phyloP scores from a whole-genome alignment of 2,888 invertebrate genomes.

The Plebejus anna region DNA sequence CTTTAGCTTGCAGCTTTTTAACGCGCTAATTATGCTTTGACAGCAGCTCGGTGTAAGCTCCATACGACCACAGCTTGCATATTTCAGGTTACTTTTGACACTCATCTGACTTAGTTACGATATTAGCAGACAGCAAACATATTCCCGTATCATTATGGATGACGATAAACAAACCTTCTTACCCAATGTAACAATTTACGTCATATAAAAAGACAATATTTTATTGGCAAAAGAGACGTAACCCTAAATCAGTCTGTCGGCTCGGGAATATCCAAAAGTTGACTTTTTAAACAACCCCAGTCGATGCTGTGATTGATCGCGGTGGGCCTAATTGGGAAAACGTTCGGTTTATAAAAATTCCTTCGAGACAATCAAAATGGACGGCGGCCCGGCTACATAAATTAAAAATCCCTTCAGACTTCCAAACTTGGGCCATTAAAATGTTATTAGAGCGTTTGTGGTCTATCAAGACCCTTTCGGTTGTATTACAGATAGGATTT shows the following conservation, averaged over 20 bases:
- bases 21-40: slow-evolving; percentile 19
- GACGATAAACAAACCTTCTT: background rate
- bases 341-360: slow-evolving; percentile 49
- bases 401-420: slow-evolving; percentile 21
- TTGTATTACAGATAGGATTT: slow-evolving; percentile 29
- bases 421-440: slow-evolving; percentile 24
- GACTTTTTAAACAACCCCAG: slow-evolving; percentile 47
- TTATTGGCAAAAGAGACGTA: slow-evolving; percentile 13
- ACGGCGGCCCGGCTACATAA: slow-evolving; percentile 35
- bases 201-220: slow-evolving; percentile 9
- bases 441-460: slow-evolving; percentile 12
- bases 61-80: background rate
- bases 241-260: slow-evolving; percentile 24
- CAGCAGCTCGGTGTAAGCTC: background rate
- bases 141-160: background rate
- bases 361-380: slow-evolving; percentile 49
- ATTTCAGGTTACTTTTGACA: background rate
- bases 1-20: slow-evolving; percentile 12
- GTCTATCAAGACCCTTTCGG: slow-evolving; percentile 10
- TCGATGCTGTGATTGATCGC: slow-evolving; percentile 62
- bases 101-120: background rate
- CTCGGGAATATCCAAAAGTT: slow-evolving; percentile 37
- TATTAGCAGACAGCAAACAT: background rate
- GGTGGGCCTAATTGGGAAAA: slow-evolving; percentile 57
- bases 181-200: slow-evolving; percentile 5